Base-by-base conservation (phyloP, 2,113 vertebrate species). In the Hypomesus transpacificus region DNA sequence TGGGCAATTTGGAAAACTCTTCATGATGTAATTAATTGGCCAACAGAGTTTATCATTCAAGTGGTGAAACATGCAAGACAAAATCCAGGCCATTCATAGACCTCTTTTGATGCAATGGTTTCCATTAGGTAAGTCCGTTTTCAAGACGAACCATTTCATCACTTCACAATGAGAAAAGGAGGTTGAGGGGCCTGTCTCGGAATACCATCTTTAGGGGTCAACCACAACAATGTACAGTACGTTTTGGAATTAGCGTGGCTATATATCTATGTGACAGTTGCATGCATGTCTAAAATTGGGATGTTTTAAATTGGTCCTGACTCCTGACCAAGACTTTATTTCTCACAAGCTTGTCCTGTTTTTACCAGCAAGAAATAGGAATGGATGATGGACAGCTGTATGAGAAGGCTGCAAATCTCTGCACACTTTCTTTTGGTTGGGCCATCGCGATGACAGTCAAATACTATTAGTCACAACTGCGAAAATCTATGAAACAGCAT, bases 291-390 rank as follows among this genome's bases (percentile, higher is more conserved):
- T 88, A 85, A 87, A 88, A 84, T 77, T 71, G 75, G 66, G 75
- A 80, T 87, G 78, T 88, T 91, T 87, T 69, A 90, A 85, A 73
- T 86, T 81, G 76, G 68, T 91, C 85, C 86, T 91, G 86, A 87
- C 85, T 91, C 85, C 86, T 91, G 86, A 87, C 85, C 77, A 72
- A 68, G 75, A 69, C 75, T 84, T 86, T 86, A 78, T 77, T 82
- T 76, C 74, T 87, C 71, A 72, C 75, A 82, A 80, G 68, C 82
- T 84, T 85, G 74, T 83, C 86, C 67, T 34, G 70, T 82, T 92
- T 84, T 89, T 87, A 90, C 79, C 80, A 86, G 83, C 68, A 89
- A 86, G 73, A 88, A 89, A 78, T 82, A 86, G 90, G 75, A 75
- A 34, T 70, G 68, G 17, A 28, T 80, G 84, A 86, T 89, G 83